Percentiles rank a stretch among this genome's conserved stretches.
Evolutionary conservation across 2,888 invertebrate genomes (phyloP).

Genomic region (Metalampra italica): DNA sequence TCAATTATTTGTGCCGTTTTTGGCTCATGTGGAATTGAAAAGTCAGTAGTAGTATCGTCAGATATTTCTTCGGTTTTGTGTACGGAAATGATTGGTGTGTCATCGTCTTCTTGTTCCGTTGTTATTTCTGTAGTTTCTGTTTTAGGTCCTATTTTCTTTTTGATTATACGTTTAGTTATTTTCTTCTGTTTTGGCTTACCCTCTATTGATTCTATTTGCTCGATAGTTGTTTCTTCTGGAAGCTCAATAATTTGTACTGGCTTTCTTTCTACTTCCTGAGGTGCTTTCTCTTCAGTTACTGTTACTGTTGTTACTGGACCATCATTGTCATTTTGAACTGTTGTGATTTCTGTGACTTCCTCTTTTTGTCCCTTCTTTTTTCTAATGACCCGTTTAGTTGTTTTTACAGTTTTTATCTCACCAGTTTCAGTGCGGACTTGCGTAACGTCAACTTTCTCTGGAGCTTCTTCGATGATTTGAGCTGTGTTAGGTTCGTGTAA

Average conservation of each 20-base stretch:
- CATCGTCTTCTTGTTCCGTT: slow-evolving; percentile 8
- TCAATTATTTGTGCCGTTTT: slow-evolving; percentile 19
- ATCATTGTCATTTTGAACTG: slow-evolving; percentile 55
- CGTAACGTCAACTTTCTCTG: slow-evolving; percentile 16
- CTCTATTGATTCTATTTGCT: slow-evolving; percentile 32
- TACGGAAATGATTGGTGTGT: slow-evolving; percentile 46
- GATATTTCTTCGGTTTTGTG: slow-evolving; percentile 37
- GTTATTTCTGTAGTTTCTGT: slow-evolving; percentile 27
- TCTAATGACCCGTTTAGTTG: slow-evolving; percentile 30
- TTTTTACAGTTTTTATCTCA: slow-evolving; percentile 32
- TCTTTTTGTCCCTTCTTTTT: slow-evolving; percentile 34
- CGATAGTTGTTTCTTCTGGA: slow-evolving; percentile 41
- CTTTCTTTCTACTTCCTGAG: slow-evolving; percentile 23
- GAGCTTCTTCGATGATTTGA: slow-evolving; percentile 33
- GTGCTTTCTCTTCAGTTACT: slow-evolving; percentile 35
- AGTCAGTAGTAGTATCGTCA: slow-evolving; percentile 11
- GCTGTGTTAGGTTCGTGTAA: slow-evolving; percentile 19
- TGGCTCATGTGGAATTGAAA: slow-evolving; percentile 19
- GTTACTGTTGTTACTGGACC: slow-evolving; percentile 4
- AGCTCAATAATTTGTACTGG: slow-evolving; percentile 33
- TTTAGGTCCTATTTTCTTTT: slow-evolving; percentile 48
- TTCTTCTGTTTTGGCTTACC: slow-evolving; percentile 40
- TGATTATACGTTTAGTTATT: slow-evolving; percentile 46
- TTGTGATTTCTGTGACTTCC: slow-evolving; percentile 58
- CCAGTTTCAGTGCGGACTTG: slow-evolving; percentile 30